Conservation (phyloP, 2,113 vertebrate genomes). For the Ovibos moschatus region DNA sequence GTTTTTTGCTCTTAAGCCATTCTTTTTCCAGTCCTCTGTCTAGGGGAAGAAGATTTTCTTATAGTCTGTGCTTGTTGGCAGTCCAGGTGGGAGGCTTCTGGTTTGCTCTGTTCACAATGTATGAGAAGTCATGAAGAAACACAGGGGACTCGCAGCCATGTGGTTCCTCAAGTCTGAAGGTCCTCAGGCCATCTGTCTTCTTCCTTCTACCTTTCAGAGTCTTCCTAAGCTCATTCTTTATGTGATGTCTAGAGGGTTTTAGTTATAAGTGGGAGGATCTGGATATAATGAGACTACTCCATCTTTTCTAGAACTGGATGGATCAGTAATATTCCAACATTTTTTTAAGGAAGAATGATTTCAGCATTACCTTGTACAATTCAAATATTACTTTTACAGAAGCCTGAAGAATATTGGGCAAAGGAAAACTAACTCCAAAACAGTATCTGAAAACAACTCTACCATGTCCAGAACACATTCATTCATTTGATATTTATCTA, state of each 20-base stretch:
- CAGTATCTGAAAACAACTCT: background rate
- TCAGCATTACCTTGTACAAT: background rate
- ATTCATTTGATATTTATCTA: background rate
- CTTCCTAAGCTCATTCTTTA: slow-evolving; percentile 32
- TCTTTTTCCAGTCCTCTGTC: background rate
- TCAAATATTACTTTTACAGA: slow-evolving; percentile 4
- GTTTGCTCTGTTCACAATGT: background rate
- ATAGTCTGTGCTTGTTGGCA: background rate
- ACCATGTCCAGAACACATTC: background rate
- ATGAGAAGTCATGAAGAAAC: background rate
- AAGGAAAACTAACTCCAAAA: background rate
- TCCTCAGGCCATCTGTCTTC: background rate
- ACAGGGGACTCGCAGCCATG: background rate
- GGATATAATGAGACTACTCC: background rate
- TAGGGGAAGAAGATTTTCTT: background rate
- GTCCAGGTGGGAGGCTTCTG: background rate
- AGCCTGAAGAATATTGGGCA: background rate
- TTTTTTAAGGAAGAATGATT: background rate
- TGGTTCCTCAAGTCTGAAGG: background rate
- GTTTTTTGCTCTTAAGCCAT: background rate
- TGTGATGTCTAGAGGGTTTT: background rate
- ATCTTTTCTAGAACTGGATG: background rate
- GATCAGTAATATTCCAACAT: background rate
- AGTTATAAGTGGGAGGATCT: background rate
- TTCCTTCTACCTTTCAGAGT: slow-evolving; percentile 14